phyloP scores from a whole-genome alignment of 2,797 vertebrate genomes.

The Sebastes ruberrimus region DNA sequence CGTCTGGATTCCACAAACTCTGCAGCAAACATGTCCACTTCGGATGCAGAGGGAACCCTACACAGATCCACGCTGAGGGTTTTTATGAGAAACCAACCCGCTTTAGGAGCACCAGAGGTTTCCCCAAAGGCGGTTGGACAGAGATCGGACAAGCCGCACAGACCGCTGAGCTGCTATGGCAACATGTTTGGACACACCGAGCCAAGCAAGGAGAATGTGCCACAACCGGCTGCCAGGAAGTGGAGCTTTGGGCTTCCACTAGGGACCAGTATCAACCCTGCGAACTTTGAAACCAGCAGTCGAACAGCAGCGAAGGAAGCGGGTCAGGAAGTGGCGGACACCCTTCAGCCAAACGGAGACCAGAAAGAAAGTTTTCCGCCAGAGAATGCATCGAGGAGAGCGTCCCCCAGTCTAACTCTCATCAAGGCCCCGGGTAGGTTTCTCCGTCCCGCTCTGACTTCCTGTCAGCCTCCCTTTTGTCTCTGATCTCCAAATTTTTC shows the following conservation, averaged over 20 bases:
- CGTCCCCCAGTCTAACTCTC: constrained; percentile 71
- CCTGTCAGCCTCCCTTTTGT: constrained; percentile 58
- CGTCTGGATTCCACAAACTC: constrained; percentile 57
- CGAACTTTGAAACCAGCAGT: constrained; percentile 20
- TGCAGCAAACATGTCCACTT: constrained; percentile 58
- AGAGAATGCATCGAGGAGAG: constrained; percentile 35
- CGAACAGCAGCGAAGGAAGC: constrained; percentile 22
- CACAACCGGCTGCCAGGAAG: constrained; percentile 53
- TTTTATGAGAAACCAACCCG: constrained; percentile 66
- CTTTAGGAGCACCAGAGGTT: constrained; percentile 43
- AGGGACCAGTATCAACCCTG: constrained; percentile 37
- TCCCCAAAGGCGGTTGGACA: constrained; percentile 10
- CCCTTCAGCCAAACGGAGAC: constrained; percentile 6
- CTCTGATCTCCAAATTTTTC: constrained; percentile 58
- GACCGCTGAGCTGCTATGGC: constrained; percentile 78
- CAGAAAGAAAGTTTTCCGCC: constrained; percentile 7
- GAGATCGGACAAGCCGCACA: constrained; percentile 37
- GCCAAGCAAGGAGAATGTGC: constrained; percentile 33
- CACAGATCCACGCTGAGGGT: constrained; percentile 86
- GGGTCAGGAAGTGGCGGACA: constrained; percentile 37
- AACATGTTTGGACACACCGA: constrained; percentile 62
- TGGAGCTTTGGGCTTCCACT: constrained; percentile 55
- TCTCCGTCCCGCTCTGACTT: no score
- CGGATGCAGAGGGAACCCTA: constrained; percentile 24
- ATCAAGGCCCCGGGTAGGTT: constrained; percentile 75